These are phyloP conservation scores for Hyla sarda DNA, from an alignment of 2,113 vertebrate genomes.

Conservation along the genomic window DNA sequence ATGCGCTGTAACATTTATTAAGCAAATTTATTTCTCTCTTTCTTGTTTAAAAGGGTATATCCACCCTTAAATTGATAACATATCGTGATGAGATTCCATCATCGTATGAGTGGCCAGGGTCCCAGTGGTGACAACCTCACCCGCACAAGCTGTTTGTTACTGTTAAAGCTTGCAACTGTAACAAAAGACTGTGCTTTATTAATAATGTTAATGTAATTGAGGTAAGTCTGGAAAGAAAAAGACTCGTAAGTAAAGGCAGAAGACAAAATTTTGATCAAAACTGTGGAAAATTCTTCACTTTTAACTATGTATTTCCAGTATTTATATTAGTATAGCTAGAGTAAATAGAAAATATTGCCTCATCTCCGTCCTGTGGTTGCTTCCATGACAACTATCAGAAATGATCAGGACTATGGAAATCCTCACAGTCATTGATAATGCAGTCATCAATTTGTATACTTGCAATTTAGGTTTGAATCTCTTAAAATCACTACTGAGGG, in stretches of 20 bases:
- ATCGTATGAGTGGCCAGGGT: too few relatives aligned
- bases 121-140: too few relatives aligned
- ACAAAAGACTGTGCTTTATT: too few relatives aligned
- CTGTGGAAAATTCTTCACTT: neutral
- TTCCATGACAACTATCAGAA: neutral
- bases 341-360: neutral
- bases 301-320: neutral
- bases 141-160: too few relatives aligned
- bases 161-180: too few relatives aligned
- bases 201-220: neutral
- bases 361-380: neutral
- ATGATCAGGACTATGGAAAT: conserved; percentile 21
- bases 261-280: neutral
- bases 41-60: too few relatives aligned
- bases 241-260: neutral
- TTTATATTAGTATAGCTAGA: neutral
- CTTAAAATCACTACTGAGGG: neutral
- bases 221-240: neutral
- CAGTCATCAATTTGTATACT: neutral
- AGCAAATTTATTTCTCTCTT: too few relatives aligned
- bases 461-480: neutral
- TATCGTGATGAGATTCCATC: too few relatives aligned
- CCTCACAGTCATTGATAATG: neutral
- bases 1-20: too few relatives aligned
- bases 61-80: too few relatives aligned